Evolutionary conservation across 2,888 invertebrate genomes (phyloP).

Genomic region (Sarcophaga caerulescens): DNA sequence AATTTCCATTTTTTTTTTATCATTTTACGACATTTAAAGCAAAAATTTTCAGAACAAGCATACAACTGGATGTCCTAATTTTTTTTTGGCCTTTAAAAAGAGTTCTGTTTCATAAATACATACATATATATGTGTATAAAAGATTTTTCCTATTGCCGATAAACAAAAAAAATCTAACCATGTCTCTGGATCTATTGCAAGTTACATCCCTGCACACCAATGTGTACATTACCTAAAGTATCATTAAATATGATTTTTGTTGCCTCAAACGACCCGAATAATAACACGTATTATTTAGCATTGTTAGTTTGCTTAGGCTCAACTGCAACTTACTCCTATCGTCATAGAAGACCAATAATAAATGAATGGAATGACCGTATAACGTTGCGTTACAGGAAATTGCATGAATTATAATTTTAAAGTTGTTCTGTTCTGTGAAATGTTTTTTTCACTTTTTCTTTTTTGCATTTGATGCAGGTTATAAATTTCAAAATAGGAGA

Average conservation of each 20-base stretch:
- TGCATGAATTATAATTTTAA: slow-evolving; percentile 67
- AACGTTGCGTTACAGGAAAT: slow-evolving; percentile 56
- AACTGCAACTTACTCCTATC: slow-evolving; percentile 3
- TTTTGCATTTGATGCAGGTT: slow-evolving; percentile 9
- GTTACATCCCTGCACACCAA: too few species aligned
- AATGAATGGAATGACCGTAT: slow-evolving; percentile 48
- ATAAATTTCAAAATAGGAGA: not conserved
- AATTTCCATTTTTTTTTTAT: too few species aligned
- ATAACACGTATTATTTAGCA: not conserved
- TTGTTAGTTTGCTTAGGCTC: slow-evolving; percentile 12
- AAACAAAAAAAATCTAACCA: too few species aligned
- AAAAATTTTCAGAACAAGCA: too few species aligned
- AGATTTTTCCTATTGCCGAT: too few species aligned
- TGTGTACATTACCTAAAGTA: too few species aligned
- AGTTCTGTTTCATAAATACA: too few species aligned
- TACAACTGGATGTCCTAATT: too few species aligned
- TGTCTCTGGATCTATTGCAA: too few species aligned
- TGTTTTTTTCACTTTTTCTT: slow-evolving; percentile 7
- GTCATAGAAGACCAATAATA: slow-evolving; percentile 19
- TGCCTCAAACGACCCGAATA: slow-evolving; percentile 63
- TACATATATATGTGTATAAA: too few species aligned
- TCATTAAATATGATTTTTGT: not conserved
- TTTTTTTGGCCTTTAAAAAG: too few species aligned
- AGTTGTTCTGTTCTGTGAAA: slow-evolving; percentile 21
- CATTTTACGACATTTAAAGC: too few species aligned